Conservation (phyloP, 2,113 vertebrate species). For the western clawed frog (Xenopus tropicalis) region DNA sequence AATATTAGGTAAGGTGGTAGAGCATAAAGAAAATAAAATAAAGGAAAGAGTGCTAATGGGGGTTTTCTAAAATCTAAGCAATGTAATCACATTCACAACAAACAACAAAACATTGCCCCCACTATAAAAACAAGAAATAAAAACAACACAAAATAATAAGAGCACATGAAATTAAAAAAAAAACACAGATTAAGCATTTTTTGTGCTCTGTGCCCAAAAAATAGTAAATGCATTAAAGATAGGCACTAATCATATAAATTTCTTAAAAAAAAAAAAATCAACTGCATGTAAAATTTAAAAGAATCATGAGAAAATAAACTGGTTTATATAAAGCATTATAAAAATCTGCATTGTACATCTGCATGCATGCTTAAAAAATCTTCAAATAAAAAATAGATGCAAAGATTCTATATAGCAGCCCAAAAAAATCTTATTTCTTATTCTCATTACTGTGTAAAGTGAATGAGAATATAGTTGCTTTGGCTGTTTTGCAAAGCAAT, state of each 20-base stretch:
- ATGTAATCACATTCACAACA: slow-evolving; percentile 97
- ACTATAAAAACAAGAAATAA: slow-evolving; percentile 79
- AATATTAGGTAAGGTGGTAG: slow-evolving; percentile 89
- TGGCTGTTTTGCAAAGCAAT: slow-evolving; percentile 51
- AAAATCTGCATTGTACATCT: slow-evolving; percentile 18
- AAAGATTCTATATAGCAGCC: slow-evolving; percentile 56
- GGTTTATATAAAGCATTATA: slow-evolving; percentile 54
- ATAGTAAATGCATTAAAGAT: no score
- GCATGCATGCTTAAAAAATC: slow-evolving; percentile 46
- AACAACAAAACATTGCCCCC: slow-evolving; percentile 94
- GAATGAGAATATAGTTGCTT: slow-evolving; percentile 49
- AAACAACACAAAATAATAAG: slow-evolving; percentile 86
- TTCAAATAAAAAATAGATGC: slow-evolving; percentile 55
- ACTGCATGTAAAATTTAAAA: no score
- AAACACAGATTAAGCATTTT: not conserved
- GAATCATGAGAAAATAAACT: no score
- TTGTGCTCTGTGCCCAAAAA: no score
- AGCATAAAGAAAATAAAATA: slow-evolving; percentile 87
- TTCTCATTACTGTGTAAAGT: slow-evolving; percentile 36
- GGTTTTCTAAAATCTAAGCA: slow-evolving; percentile 84
- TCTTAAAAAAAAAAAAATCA: no score
- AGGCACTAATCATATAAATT: no score
- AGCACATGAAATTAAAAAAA: slow-evolving; percentile 87
- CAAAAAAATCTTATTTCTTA: slow-evolving; percentile 51
- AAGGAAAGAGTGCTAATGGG: slow-evolving; percentile 91